These are phyloP conservation scores for Melitaea athalia DNA, from an alignment of 2,888 invertebrate genomes.

Conservation along the genomic window DNA sequence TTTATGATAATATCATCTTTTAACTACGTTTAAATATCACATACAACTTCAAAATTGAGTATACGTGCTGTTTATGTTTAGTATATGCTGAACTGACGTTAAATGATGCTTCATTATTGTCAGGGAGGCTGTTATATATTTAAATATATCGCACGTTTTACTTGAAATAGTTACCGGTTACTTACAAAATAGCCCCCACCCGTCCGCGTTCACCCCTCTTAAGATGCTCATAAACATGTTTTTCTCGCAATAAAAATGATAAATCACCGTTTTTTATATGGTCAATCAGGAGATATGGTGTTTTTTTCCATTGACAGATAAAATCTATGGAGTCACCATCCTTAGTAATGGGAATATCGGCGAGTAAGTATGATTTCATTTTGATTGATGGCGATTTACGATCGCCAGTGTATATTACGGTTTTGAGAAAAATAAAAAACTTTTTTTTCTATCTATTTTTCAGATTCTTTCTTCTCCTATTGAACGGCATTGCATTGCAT, in stretches of 20 bases:
- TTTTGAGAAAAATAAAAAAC: neutral
- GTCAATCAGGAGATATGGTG: conserved; percentile 80
- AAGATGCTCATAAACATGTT: conserved; percentile 83
- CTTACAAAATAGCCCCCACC: conserved; percentile 40
- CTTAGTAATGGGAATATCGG: conserved; percentile 52
- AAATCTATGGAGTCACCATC: conserved; percentile 61
- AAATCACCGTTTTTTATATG: conserved; percentile 82
- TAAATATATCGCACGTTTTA: neutral
- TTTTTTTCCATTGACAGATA: conserved; percentile 69
- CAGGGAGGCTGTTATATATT: neutral
- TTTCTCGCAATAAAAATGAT: conserved; percentile 82
- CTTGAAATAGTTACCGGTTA: conserved; percentile 1
- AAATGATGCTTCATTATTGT: too few species aligned
- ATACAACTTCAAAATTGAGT: too few species aligned
- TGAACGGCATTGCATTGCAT: too few species aligned
- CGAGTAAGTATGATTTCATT: conserved; percentile 46
- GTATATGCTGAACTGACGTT: too few species aligned
- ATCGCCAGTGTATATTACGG: conserved; percentile 27
- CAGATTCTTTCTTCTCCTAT: neutral
- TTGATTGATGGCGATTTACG: conserved; percentile 49
- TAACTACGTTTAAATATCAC: too few species aligned
- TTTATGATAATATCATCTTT: too few species aligned
- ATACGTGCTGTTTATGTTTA: too few species aligned
- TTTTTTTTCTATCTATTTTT: neutral
- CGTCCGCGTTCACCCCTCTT: conserved; percentile 61